A percentile compares a stretch with the other conserved stretches of the same genome.
Evolutionary conservation across 92 coral and sea anemone species (phyloP).

Genomic region (Ricordea florida): DNA sequence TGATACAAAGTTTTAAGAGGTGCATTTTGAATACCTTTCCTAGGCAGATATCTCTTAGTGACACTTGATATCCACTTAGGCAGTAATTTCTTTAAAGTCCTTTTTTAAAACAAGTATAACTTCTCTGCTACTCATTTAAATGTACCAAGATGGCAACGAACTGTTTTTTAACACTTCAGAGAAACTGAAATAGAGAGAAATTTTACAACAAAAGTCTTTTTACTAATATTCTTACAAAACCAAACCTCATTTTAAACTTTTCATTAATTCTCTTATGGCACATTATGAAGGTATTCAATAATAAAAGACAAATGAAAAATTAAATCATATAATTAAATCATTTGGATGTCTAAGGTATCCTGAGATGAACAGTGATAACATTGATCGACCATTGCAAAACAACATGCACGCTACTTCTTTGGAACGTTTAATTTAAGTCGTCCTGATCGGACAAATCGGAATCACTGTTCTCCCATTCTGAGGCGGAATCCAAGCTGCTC

Average conservation of each 20-base stretch:
- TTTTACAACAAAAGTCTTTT: not conserved
- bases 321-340: no score
- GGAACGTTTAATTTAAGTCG: not conserved
- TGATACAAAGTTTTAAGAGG: no score
- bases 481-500: not conserved
- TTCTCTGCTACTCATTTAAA: not conserved
- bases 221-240: not conserved
- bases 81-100: conserved; percentile 2
- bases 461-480: conserved; percentile 18
- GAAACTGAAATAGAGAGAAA: not conserved
- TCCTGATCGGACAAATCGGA: not conserved
- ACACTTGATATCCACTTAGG: not conserved
- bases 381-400: not conserved
- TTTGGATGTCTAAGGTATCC: not conserved
- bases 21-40: no score
- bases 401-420: not conserved
- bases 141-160: not conserved
- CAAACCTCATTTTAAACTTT: conserved; percentile 10
- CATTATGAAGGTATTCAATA: not conserved
- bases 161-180: not conserved
- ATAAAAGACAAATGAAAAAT: not conserved
- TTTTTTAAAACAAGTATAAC: not conserved
- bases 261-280: not conserved
- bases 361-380: not conserved
- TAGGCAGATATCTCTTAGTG: not conserved